Base-by-base conservation (phyloP, 2,888 invertebrate species). In the Macrosiphum euphorbiae region DNA sequence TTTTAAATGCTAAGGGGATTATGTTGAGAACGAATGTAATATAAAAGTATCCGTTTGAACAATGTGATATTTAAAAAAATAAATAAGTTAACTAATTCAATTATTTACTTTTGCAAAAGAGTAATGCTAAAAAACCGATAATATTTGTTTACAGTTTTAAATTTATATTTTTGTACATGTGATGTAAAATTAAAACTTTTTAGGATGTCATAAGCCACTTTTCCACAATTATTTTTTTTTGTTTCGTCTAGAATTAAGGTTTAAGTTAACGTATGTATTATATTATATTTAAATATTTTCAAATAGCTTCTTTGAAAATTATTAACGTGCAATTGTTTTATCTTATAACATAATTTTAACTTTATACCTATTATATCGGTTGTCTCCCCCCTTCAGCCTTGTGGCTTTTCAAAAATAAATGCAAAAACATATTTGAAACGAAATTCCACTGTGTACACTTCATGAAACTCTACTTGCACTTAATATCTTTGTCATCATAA, bases 401-500 rank as follows among this genome's bases (percentile, higher is more conserved):
- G n/a, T 35, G 78, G 44, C 44, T 8, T 85, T 85, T 85, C 44
- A 85, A 44, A 85, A 85, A 85, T 85, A 44, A 44, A 85, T 35
- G n/a, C 24, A 44, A 85, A 41, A 85, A 35, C 28, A 44, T 88
- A 50, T 52, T 88, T 88, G 7, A 50, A 50, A 88, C 8, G 35
- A 88, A 28, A 88, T 52, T 16, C 35, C 52, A 24, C 16, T 50
- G 16, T 28, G n/a, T n/a, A n/a, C n/a, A n/a, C n/a, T n/a, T n/a
- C n/a, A n/a, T n/a, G 44, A 44, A 44, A 87, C 13, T 88, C 35
- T 52, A 35, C 87, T 88, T 88, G 35, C 20, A 78, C 20, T 35
- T 78, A 41, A 78, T 78, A 35, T 87, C 50, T 50, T 50, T 16
- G n/a, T 88, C 35, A 35, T 88, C n/a, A 88, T 88, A 88, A 88